A percentile compares a stretch with the other conserved stretches of the same genome.
These are phyloP conservation scores for Pangasius mekongensis DNA, from an alignment of 2,797 vertebrate species.

Conservation along the genomic window DNA sequence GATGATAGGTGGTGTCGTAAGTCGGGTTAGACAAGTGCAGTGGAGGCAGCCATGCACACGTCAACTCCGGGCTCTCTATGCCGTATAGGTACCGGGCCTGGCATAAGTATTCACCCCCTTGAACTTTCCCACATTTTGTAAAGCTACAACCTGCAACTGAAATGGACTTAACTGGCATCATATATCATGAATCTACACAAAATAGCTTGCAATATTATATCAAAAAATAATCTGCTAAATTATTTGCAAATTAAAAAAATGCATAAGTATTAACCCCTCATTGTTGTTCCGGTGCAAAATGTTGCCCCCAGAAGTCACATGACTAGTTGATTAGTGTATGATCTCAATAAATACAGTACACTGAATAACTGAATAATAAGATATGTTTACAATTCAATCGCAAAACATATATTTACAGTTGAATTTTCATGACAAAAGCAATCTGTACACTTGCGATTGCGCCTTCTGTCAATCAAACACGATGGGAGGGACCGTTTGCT, in stretches of 20 bases:
- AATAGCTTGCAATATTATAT: background rate
- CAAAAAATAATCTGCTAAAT: background rate
- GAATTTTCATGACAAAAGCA: too few species aligned
- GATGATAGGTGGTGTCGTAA: background rate
- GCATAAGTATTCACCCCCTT: background rate
- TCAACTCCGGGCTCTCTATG: background rate
- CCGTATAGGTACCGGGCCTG: background rate
- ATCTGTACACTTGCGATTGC: too few species aligned
- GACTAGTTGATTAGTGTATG: background rate
- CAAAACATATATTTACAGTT: too few species aligned
- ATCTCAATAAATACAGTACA: background rate
- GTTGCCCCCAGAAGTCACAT: background rate
- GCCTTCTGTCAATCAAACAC: too few species aligned
- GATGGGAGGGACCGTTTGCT: too few species aligned
- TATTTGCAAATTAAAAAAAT: background rate
- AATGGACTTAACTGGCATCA: background rate
- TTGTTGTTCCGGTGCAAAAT: background rate
- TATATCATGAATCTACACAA: background rate
- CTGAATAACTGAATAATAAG: background rate
- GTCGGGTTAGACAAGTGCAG: background rate
- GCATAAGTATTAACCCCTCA: background rate
- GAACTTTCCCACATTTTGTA: background rate
- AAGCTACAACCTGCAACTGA: background rate
- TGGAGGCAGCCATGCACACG: background rate
- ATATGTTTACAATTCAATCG: too few species aligned